Evolutionary conservation across 1,140 invertebrate species (phyloP).

Genomic region (Dendrolimus kikuchii): DNA sequence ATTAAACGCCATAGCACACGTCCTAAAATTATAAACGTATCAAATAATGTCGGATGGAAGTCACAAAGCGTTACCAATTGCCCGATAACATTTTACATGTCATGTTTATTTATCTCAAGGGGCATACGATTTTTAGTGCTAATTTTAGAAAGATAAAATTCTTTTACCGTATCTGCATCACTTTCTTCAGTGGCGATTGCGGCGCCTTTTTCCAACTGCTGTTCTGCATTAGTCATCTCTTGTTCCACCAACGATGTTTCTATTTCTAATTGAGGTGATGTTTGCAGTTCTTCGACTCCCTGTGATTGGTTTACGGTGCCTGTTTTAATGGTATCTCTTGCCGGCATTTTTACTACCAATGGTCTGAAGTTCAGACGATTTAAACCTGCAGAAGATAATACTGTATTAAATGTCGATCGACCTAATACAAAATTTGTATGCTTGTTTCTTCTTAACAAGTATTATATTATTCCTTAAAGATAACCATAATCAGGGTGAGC

Average conservation of each 20-base stretch:
- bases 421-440: too few species aligned
- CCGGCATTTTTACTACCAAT: constrained; percentile 44
- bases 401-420: not conserved
- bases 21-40: too few species aligned
- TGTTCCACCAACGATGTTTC: constrained; percentile 43
- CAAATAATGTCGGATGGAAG: too few species aligned
- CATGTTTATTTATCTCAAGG: too few species aligned
- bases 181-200: constrained; percentile 54
- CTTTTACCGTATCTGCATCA: constrained; percentile 50
- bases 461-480: too few species aligned
- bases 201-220: constrained; percentile 42
- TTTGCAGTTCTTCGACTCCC: constrained; percentile 42
- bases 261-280: constrained; percentile 48
- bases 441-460: too few species aligned
- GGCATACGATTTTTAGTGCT: not conserved
- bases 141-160: not conserved
- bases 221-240: constrained; percentile 43
- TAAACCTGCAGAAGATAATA: constrained; percentile 21
- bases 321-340: constrained; percentile 20
- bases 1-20: too few species aligned
- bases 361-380: constrained; percentile 44
- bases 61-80: too few species aligned
- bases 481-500: too few species aligned
- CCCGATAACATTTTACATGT: too few species aligned
- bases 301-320: constrained; percentile 22